These are phyloP conservation scores for Lutraria lutraria DNA, from an alignment of 2,888 invertebrate species.

Conservation along the genomic window DNA sequence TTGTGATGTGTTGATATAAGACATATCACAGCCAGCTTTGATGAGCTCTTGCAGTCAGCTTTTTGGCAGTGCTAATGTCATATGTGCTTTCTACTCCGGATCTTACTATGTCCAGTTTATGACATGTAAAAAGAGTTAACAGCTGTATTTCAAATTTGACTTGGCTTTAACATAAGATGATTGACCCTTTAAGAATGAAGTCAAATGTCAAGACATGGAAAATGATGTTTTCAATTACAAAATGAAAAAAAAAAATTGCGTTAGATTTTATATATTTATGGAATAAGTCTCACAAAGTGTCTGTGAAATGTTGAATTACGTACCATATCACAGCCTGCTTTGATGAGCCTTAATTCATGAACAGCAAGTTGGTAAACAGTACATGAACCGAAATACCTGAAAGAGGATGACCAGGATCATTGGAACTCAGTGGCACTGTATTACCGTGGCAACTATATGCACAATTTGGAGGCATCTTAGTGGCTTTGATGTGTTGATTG, in stretches of 20 bases:
- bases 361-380: background rate
- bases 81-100: background rate
- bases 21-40: slow-evolving; percentile 99
- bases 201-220: too few relatives aligned
- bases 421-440: background rate
- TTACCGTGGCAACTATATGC: background rate
- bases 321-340: slow-evolving; percentile 85
- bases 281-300: slow-evolving; percentile 74
- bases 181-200: too few relatives aligned
- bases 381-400: too few relatives aligned
- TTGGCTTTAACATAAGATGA: too few relatives aligned
- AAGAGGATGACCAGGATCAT: background rate
- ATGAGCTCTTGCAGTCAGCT: slow-evolving; percentile 86
- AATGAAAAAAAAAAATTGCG: too few relatives aligned
- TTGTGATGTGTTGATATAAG: slow-evolving; percentile 92
- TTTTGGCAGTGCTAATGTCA: background rate
- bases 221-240: too few relatives aligned
- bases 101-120: too few relatives aligned
- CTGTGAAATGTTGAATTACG: slow-evolving; percentile 74
- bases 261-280: background rate
- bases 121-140: too few relatives aligned
- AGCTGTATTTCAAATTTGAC: too few relatives aligned
- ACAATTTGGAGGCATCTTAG: slow-evolving; percentile 52
- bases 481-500: slow-evolving; percentile 56
- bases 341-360: slow-evolving; percentile 78